Evolutionary conservation across 2,113 vertebrate species (phyloP), one percentile per base, ranked within the genome.

Genomic region (Serilophus lunatus): DNA sequence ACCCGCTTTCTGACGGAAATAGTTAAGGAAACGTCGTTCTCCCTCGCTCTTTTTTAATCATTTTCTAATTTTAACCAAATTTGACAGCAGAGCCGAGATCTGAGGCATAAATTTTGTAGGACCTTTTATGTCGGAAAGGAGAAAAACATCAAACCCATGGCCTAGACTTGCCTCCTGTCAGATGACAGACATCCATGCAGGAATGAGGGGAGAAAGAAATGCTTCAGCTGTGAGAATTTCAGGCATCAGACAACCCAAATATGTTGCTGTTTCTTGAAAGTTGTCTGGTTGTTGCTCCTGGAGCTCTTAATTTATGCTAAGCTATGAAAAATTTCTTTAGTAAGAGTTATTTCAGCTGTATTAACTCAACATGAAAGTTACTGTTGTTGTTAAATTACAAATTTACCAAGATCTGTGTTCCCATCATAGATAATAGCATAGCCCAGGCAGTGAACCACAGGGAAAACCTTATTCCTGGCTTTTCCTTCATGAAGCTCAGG

Each of bases 21-120:
- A 13, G 31, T 15, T 38, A 26, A 31, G 56, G 35, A 70, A 93
- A 23, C 28, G 49, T 76, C 54, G 22, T 82, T 31, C 33, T 18
- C 61, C 28, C 40, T 25, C 25, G 57, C 10, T 54, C 15, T 69
- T 40, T 66, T 80, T 44, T 15, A 85, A 45, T 85, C 8, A 1
- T 60, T 49, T n/a, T 80, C 88, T 95, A 88, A 82, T 92, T 94
- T 95, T 94, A 96, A 61, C 79, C 25, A 26, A 10, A 26, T 76
- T 53, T 95, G 93, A 92, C 93, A 96, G 95, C 75, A 45, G 53
- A 88, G 50, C 15, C 2, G 82, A 94, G 93, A 95, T 95, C 92
- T 88, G 82, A 92, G 66, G 85, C 66, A 38, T 85, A 79, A 28
- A 76, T 90, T 92, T 45, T 24, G 31, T 45, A 65, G 59, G 25